These are phyloP conservation scores for Oncorhynchus kisutch DNA, from an alignment of 2,113 vertebrate species.

Conservation along the genomic window DNA sequence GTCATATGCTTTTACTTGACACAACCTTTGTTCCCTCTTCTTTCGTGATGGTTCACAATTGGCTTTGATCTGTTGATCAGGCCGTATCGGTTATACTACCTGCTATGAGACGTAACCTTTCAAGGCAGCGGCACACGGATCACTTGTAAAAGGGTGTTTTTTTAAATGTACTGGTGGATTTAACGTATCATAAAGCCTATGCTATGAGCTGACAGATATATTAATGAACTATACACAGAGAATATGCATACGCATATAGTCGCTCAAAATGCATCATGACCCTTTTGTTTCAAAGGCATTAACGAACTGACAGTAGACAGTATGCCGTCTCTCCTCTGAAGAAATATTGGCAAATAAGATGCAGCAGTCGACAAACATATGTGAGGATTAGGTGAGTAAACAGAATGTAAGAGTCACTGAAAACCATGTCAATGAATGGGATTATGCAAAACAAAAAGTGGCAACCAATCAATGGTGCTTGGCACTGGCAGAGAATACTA, in stretches of 20 bases:
- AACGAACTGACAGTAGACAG: background rate
- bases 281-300: background rate
- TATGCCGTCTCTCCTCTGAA: no score
- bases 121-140: background rate
- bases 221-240: no score
- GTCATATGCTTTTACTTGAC: slow-evolving; percentile 57
- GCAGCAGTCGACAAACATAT: background rate
- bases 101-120: background rate
- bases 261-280: background rate
- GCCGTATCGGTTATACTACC: background rate
- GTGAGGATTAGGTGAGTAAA: slow-evolving; percentile 2
- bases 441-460: background rate
- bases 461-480: slow-evolving; percentile 1
- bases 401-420: background rate
- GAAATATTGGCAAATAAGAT: background rate
- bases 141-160: background rate
- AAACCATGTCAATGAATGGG: slow-evolving; percentile 1
- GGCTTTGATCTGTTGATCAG: background rate
- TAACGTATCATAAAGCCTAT: no score
- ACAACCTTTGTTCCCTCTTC: slow-evolving; percentile 59
- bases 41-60: slow-evolving; percentile 17
- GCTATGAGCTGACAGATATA: no score
- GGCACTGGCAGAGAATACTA: background rate
- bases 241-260: no score
- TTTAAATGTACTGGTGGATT: no score